Base-by-base conservation (phyloP, 2,888 invertebrate genomes). In the Amorpha juglandis region DNA sequence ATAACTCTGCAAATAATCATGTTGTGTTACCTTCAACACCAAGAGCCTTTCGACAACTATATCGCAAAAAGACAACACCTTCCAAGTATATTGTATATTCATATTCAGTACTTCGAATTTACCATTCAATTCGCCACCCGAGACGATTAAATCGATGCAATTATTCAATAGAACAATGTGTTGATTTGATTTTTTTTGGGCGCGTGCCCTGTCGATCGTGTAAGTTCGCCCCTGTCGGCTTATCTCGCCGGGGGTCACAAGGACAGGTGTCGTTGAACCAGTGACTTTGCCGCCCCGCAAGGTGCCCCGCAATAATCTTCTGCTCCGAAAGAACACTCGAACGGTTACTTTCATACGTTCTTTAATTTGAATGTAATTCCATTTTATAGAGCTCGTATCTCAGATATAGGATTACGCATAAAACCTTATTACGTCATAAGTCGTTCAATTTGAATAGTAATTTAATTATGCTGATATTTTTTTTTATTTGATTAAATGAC, bases 231-330 rank as follows among this genome's bases (percentile, higher is more conserved):
- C 58, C 64, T 65, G 64, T 14, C 4, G n/a, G 55, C 58, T 72
- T 78, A 78, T 78, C 74, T 70, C 65, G 65, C 50, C 53, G 68
- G 72, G 78, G 78, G 81, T 76, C 78, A 74, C 67, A 73, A 72
- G 73, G 72, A 62, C 67, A 67, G 66, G 69, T 71, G 80, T 76
- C 83, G 72, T 66, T 76, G 83, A 75, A 78, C 83, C 68, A 50
- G 4, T 68, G 81, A 80, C 81, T 75, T 81, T 81, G 79, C 69
- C 70, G 42, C 2, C 27, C 27, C 62, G 42, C 78, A 80, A 81
- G 80, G 80, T 80, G 80, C 79, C 79, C 77, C 71, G 70, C 72
- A 71, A 68, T 74, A 71, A 45, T 35, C 48, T 53, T 47, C 64
- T 48, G 19, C 52, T 66, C 35, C 52, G n/a, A 63, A 58, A 53